Evolutionary conservation across 2,113 vertebrate species (phyloP), one percentile per base, ranked within the genome.

Genomic region (Clinocottus analis): DNA sequence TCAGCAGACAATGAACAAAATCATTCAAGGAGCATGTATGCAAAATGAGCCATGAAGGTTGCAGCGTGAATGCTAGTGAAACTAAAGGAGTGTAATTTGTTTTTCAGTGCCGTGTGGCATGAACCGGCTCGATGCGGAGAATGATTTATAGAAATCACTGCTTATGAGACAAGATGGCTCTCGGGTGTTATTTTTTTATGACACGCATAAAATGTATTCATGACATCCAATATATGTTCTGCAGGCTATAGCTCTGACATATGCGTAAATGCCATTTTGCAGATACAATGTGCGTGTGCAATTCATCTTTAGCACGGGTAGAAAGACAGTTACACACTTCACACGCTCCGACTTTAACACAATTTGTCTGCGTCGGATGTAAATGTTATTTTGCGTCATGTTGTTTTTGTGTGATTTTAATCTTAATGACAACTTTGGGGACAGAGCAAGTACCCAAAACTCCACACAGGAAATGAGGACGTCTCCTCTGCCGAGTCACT

Each of bases 401-500:
- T 64, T 69, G 51, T 62, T 65, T 69, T 47, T 29, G 41, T 56
- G 13, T 29, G 5, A 64, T 41, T 68, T 56, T 19, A 23, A 29
- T 60, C n/a, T 72, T 14, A 29, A 29, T 4, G 13, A 75, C 12
- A 37, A 61, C 41, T 56, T 39, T 43, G 5, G 58, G 29, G 16
- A 49, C 16, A 72, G 14, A 65, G 39, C 85, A 84, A 86, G 53
- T 75, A 79, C 72, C 82, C 37, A 82, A 83, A 87, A 79, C 45
- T 55, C 71, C 51, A 45, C 71, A 67, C 70, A 85, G 89, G 91
- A 94, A 91, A 90, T 92, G 80, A 88, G 85, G 80, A 91, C 85
- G 90, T 75, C 82, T 67, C 73, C 65, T 78, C 59, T 70, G 49
- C 62, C 43, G 2, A 79, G 70, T 87, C 76, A 84, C 75, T 80